Percentiles rank a stretch among this genome's conserved stretches.
These are phyloP conservation scores for Melospiza melodia DNA, from an alignment of 2,113 vertebrate species.

Conservation along the genomic window DNA sequence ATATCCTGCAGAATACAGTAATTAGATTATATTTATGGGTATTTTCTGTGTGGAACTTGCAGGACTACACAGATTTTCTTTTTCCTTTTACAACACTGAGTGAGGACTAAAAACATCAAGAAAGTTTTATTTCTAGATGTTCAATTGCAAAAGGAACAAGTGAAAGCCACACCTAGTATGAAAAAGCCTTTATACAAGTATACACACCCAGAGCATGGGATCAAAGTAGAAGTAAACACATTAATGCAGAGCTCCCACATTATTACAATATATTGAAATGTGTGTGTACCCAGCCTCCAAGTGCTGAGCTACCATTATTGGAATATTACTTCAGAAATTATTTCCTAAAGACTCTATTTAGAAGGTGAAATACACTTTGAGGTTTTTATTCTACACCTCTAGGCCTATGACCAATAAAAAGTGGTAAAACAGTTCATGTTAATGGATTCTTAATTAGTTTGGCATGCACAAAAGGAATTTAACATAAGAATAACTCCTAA, in stretches of 20 bases:
- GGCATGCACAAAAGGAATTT: conserved; percentile 32
- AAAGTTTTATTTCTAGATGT: not conserved
- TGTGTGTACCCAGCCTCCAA: not conserved
- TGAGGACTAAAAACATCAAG: not conserved
- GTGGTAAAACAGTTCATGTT: not conserved
- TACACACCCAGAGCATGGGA: not conserved
- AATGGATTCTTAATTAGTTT: conserved; percentile 45
- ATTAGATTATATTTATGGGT: not conserved
- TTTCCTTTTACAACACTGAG: not conserved
- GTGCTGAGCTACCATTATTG: not conserved
- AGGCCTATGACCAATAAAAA: conserved; percentile 15
- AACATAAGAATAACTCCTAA: not conserved
- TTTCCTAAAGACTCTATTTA: not conserved
- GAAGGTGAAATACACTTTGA: conserved; percentile 6
- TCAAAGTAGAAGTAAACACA: not conserved
- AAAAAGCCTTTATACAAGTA: not conserved
- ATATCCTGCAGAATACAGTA: not conserved
- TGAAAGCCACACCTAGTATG: not conserved
- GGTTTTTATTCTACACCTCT: not conserved
- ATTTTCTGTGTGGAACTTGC: not conserved
- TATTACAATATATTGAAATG: not conserved
- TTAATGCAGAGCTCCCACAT: not conserved
- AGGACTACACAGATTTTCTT: not conserved
- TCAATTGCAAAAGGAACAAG: not conserved
- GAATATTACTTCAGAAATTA: not conserved